Base-by-base conservation (phyloP, 2,113 vertebrate genomes). In the Macroglossus sobrinus region DNA sequence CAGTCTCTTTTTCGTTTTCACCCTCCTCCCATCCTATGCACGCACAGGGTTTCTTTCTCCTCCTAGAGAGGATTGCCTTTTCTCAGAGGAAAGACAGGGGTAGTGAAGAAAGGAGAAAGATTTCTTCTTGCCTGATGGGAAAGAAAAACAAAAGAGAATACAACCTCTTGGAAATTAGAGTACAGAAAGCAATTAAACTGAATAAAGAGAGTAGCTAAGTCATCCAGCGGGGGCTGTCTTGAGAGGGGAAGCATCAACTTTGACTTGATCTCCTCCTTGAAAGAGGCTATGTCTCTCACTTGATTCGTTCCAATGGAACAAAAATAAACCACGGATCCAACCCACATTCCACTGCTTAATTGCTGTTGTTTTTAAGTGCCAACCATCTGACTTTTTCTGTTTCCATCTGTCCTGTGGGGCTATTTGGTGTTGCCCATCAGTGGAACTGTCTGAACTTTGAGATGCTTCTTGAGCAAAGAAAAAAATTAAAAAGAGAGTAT, bases 341-440 rank as follows among this genome's bases (percentile, higher is more conserved):
- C 95, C 97, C 94, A 96, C 97, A 98, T 98, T 98, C 98, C 95
- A 98, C 97, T 98, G 78, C 94, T 97, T 98, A 98, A 98, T 98
- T 97, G 98, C 90, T 96, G 98, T 91, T 98, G 97, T 98, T 98
- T 97, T 93, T 72, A 97, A 98, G 97, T 97, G 94, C 88, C 96
- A 90, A 47, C 92, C 96, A 72, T 94, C 92, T 97, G 97, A 98
- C 90, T 97, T 97, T 93, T 80, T 84, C 86, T 97, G 89, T 86
- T 97, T 97, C 96, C 96, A 89, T 92, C 95, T 96, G 97, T 82
- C 95, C 85, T 97, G 55, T 80, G 68, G 53, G 84, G 84, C 94
- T 84, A 3, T 97, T 94, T 84, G 68, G 53, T 78, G 71, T 95
- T 96, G 89, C 79, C 93, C 72, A 96, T 74, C 93, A 81, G 47